phyloP scores from a whole-genome alignment of 2,888 invertebrate genomes.

The Cistogaster globosa region DNA sequence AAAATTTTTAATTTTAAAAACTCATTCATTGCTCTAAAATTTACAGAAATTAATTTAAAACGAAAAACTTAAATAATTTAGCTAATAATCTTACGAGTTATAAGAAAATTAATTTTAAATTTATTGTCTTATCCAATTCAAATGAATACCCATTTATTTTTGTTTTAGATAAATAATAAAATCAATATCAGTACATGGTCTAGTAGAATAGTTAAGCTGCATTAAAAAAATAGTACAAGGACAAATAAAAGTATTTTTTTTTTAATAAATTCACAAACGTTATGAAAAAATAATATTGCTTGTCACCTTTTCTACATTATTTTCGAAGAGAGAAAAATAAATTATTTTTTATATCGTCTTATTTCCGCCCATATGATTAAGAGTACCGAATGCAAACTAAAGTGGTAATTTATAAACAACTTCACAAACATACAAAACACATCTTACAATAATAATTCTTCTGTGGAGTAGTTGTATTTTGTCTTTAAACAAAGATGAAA shows the following conservation, averaged over 20 bases:
- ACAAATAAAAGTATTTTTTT: not conserved
- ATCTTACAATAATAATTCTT: conserved; percentile 55
- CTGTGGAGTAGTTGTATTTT: conserved; percentile 24
- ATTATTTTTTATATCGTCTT: conserved; percentile 34
- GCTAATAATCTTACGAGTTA: no score
- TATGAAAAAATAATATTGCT: not conserved
- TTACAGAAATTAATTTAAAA: no score
- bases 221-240: not conserved
- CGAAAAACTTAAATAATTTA: no score
- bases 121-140: no score
- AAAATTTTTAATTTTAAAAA: no score
- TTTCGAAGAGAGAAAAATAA: not conserved
- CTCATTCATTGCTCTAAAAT: no score
- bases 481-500: conserved; percentile 52
- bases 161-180: no score
- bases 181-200: no score
- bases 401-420: conserved; percentile 22
- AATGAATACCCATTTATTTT: no score
- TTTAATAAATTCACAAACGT: not conserved
- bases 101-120: no score
- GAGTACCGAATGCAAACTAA: conserved; percentile 30
- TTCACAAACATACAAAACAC: conserved; percentile 20
- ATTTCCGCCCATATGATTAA: conserved; percentile 65
- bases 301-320: not conserved
- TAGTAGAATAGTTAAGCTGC: no score